Base-by-base conservation (phyloP, 2,797 vertebrate species). In the Thunnus albacares region DNA sequence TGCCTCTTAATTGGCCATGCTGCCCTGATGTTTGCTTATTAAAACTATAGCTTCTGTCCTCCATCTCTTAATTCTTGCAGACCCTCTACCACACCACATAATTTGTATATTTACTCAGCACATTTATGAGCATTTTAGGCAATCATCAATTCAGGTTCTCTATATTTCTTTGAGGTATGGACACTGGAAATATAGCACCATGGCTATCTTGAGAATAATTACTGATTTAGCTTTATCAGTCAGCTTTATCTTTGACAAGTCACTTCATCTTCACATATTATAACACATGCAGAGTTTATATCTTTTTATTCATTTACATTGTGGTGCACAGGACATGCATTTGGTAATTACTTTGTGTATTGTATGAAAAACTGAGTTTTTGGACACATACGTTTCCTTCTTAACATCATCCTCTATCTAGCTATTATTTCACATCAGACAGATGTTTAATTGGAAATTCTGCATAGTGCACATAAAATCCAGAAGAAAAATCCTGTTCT, bases 331-430 rank as follows among this genome's bases (percentile, higher is more conserved):
- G 71, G 63, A 35, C 77, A 66, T 85, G 85, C 66, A 49, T 82
- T 76, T 82, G 77, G 65, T 78, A 90, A 89, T 92, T 90, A 63
- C 62, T 87, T 88, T 82, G 73, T 71, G 67, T 67, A 72, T 47
- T 80, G 71, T 15, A 2, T 28, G 22, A 67, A 71, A 75, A 82
- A 83, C 64, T 18, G 58, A n/a, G 6, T 51, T 71, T 64, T 62
- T 68, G 71, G 62, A 79, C 75, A 81, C 43, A 61, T 68, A 81
- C 53, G 51, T 72, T 47, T 85, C 55, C 61, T 51, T 33, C 77
- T 64, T 59, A 41, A 43, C 47, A 55, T 45, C 58, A 30, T 63
- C 45, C 57, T 61, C 26, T 73, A 9, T 68, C 26, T 49, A 33
- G 22, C 10, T 58, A 35, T 72, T 81, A 6, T 33, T 38, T 11